Percentiles rank a stretch among this genome's conserved stretches.
Conservation (phyloP, 2,888 invertebrate genomes). For the Perizoma flavofasciatum region DNA sequence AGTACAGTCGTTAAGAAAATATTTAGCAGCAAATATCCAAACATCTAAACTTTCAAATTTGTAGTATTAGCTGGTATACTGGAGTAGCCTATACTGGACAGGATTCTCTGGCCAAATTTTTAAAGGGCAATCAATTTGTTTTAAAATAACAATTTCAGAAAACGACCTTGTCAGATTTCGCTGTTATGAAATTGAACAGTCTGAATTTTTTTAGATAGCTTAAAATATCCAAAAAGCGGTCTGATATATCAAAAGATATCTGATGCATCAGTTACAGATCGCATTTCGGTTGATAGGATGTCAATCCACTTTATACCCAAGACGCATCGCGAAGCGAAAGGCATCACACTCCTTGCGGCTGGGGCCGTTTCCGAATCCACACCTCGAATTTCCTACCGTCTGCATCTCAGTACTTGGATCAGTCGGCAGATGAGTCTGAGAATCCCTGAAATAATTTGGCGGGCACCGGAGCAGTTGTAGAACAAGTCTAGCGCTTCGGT, state of each 20-base stretch:
- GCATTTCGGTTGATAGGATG: slow-evolving; percentile 53
- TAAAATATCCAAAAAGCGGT: slow-evolving; percentile 16
- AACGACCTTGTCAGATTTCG: slow-evolving; percentile 4
- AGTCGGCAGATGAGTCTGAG: slow-evolving; percentile 60
- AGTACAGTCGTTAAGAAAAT: no score
- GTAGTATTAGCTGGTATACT: no score
- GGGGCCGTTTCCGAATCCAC: slow-evolving; percentile 58
- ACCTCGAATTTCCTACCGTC: slow-evolving; percentile 55
- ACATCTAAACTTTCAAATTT: no score
- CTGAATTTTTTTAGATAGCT: neutral
- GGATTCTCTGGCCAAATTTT: neutral
- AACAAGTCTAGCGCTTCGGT: slow-evolving; percentile 70
- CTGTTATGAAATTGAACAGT: slow-evolving; percentile 1
- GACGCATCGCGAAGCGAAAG: slow-evolving; percentile 51
- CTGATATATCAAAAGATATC: slow-evolving; percentile 33
- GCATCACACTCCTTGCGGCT: slow-evolving; percentile 44
- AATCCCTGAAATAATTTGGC: slow-evolving; percentile 41
- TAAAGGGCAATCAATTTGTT: slow-evolving; percentile 1
- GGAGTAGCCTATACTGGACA: no score
- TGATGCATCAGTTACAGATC: slow-evolving; percentile 43
- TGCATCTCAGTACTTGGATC: slow-evolving; percentile 57
- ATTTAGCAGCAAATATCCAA: no score
- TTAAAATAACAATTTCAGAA: slow-evolving; percentile 3
- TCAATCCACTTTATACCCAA: slow-evolving; percentile 56
- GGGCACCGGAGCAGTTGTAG: slow-evolving; percentile 55